Evolutionary conservation across 2,113 vertebrate genomes (phyloP), one percentile per base, ranked within the genome.

Genomic region (Phyllostomus hastatus): DNA sequence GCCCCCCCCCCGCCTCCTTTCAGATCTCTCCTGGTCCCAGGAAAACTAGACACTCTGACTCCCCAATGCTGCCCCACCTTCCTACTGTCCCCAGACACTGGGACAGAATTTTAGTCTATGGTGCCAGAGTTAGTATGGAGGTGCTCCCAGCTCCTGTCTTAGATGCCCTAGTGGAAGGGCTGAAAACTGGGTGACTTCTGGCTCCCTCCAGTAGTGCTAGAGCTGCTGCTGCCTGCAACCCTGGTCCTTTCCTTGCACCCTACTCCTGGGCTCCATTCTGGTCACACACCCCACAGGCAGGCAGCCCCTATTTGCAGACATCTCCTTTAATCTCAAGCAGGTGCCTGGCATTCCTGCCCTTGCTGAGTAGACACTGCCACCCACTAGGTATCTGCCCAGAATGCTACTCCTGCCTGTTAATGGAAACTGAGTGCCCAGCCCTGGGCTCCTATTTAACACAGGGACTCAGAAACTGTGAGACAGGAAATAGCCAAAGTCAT

Each of bases 301-400:
- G 76, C 95, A 90, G 41, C 81, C 87, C 90, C 83, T 73, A 88
- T 96, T 76, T 88, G 64, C 84, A 75, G 54, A 89, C 93, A 92
- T 96, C 81, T 41, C 88, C 88, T 97, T 94, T 97, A 89, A 97
- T 96, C 94, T 97, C 94, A 97, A 97, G 94, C 97, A 97, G 91
- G 97, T 97, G 95, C 97, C 97, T 91, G 80, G 97, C 93, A 89
- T 93, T 94, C 93, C 95, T 80, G 57, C 86, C 91, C 79, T 95
- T 64, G 90, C 84, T 81, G 95, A 93, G 83, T 83, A 14, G 31
- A 91, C 94, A 81, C 33, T 95, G 91, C 91, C 92, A 96, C 95
- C 97, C 79, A n/a, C 83, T 72, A 97, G 86, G 91, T 33, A 88
- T 95, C 94, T 95, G 81, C 84, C 90, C 91, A 92, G 54, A 70